phyloP scores from a whole-genome alignment of 2,797 vertebrate genomes.

The Anguilla pacifica region DNA sequence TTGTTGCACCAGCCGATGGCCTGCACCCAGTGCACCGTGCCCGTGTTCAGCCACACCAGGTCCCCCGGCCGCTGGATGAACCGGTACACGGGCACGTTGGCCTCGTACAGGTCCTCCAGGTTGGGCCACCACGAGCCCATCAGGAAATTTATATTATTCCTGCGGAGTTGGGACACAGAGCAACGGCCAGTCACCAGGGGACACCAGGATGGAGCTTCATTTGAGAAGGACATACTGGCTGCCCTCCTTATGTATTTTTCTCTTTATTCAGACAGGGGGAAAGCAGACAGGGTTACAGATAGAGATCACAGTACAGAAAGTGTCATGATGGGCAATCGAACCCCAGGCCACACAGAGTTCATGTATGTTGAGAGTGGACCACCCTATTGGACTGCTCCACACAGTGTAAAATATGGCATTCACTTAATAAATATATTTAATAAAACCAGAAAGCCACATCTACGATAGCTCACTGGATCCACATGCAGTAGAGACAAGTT shows the following conservation, averaged over 20 bases:
- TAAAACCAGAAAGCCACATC: not conserved
- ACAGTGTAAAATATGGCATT: no score
- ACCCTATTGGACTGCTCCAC: no score
- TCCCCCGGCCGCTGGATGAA: conserved; percentile 98
- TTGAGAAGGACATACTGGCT: no score
- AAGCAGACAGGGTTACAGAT: not conserved
- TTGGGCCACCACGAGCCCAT: conserved; percentile 99
- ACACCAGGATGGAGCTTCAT: no score
- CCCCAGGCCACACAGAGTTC: no score
- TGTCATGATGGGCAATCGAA: no score
- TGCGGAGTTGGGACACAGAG: conserved; percentile 37
- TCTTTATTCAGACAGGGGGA: not conserved
- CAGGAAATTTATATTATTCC: conserved; percentile 97
- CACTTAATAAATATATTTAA: conserved; percentile 13
- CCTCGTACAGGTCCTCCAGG: conserved; percentile 95
- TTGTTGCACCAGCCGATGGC: conserved; percentile 99
- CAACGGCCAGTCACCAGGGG: no score
- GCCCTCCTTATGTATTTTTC: no score
- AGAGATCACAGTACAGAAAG: not conserved
- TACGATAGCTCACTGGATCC: not conserved
- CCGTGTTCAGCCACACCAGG: conserved; percentile 98
- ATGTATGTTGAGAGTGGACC: no score
- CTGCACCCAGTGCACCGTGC: conserved; percentile 98
- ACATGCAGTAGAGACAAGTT: not conserved
- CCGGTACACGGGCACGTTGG: conserved; percentile 96